Base-by-base conservation (phyloP, 2,797 vertebrate species). In the Podargus strigoides region DNA sequence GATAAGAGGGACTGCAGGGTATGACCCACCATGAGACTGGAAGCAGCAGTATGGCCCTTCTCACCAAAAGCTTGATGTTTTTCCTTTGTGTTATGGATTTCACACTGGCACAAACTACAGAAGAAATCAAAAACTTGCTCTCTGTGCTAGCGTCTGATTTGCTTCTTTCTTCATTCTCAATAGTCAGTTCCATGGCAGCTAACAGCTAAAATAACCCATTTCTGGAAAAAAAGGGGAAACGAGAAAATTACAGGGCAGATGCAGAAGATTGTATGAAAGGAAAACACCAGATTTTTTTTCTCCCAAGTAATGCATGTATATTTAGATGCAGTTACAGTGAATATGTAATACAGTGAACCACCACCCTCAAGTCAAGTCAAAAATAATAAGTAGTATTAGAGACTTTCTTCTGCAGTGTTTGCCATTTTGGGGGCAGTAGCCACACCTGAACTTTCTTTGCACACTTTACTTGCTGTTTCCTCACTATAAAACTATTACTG, bases 201-300 rank as follows among this genome's bases (percentile, higher is more conserved):
- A 74, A 74, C 6, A 87, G 52, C 72, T 91, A 85, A 92, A 94
- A 53, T 60, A 68, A 55, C 64, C 34, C 72, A 39, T 85, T 89
- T 78, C 75, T 93, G 62, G 69, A 64, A 70, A 91, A 91, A 49
- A 76, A 49, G 13, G 15, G 56, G 46, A 83, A 92, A 89, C 6
- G 7, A 85, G 84, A 85, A 89, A 92, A 95, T 95, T 87, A 74
- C 60, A 91, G 70, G 72, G 73, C 87, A 95, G 56, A 85, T 85
- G 64, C 56, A 93, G 64, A 85, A 93, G 56, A 72, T 46, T 0
- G 0, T 66, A 47, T n/a, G 62, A 89, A 93, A 73, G 62, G 50
- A 94, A 95, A 93, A 83, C 22, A 89, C 21, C 75, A 74, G 68
- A 64, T 85, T 77, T 92, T 93, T 89, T 88, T 77, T 58, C 36